Base-by-base conservation (phyloP, 1,140 invertebrate species). In the Neodiprion virginianus region DNA sequence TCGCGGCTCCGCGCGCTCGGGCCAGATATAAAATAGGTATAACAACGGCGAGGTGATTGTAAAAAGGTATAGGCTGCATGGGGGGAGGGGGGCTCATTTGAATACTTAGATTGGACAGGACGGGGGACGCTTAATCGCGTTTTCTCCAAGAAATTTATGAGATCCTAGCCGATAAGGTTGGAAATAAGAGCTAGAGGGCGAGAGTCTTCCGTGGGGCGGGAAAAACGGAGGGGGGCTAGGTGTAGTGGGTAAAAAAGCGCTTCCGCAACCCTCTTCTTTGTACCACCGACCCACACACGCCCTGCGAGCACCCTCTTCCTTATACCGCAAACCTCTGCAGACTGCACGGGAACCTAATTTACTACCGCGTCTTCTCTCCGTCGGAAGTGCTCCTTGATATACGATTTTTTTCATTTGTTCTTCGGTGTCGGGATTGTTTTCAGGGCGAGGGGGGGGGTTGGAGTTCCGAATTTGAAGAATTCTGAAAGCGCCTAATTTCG, bases 51-150 rank as follows among this genome's bases (percentile, higher is more conserved):
- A 50, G 71, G 53, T 53, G 80, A 83, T 79, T 82, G 80, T 83
- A 82, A 84, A 83, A 84, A 82, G 77, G 76, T 80, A 76, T 84
- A 80, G 80, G 77, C 73, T 67, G 73, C 5, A 8, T 3, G 11
- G 53, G 3, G 11, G 53, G 11, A 8, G 53, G 28, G 80, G 82
- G 80, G 82, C 86, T 88, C 85, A 88, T 89, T 89, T 89, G 86
- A 89, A 89, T 88, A 87, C 87, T 88, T 88, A 88, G 85, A 88
- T 88, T 88, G 86, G 86, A 88, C 85, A 82, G 82, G 81, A 83
- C 82, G 77, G 80, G 82, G 81, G 81, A 81, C 80, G 85, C 80
- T 87, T 88, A 88, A 88, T 88, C 86, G 85, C 83, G 84, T 87
- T 87, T 88, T 85, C 53, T 40, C 84, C 79, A 80, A 77, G 81